Conservation (phyloP, 2,113 vertebrate species). For the Ibidorhyncha struthersii region DNA sequence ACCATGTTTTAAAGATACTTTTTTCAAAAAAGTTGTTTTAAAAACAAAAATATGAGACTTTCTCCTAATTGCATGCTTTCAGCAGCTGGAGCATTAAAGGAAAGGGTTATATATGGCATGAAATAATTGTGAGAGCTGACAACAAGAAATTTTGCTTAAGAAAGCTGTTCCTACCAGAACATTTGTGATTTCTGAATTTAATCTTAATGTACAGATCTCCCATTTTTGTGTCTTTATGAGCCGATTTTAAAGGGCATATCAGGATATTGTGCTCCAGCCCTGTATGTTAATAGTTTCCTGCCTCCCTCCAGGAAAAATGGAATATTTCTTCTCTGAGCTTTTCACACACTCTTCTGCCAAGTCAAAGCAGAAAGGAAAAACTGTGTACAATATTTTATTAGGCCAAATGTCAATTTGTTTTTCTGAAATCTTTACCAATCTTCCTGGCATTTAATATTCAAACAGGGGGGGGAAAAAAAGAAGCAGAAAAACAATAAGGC, state of each 20-base stretch:
- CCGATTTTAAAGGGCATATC: slow-evolving; percentile 37
- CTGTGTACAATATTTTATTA: slow-evolving; percentile 39
- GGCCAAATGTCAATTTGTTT: slow-evolving; percentile 56
- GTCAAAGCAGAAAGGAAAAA: slow-evolving; percentile 58
- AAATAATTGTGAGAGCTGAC: background rate
- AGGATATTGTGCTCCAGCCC: slow-evolving; percentile 47
- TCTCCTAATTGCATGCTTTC: background rate
- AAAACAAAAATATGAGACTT: background rate
- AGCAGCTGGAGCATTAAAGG: background rate
- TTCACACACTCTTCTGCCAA: slow-evolving; percentile 36
- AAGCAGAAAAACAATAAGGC: background rate
- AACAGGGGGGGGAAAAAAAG: background rate
- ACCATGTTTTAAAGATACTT: background rate
- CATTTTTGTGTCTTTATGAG: background rate
- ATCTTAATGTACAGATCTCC: background rate
- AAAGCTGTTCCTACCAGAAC: background rate
- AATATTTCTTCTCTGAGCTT: slow-evolving; percentile 62
- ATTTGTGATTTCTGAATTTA: background rate
- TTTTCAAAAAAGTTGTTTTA: background rate
- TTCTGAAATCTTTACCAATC: slow-evolving; percentile 57
- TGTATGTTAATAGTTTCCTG: slow-evolving; percentile 51
- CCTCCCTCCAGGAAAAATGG: slow-evolving; percentile 39
- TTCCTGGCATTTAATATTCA: slow-evolving; percentile 14
- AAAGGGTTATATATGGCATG: background rate
- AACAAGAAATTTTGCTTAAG: background rate